These are phyloP conservation scores for Panagrolaimus sp. DNA, from an alignment of 1,140 invertebrate genomes.

Conservation along the genomic window DNA sequence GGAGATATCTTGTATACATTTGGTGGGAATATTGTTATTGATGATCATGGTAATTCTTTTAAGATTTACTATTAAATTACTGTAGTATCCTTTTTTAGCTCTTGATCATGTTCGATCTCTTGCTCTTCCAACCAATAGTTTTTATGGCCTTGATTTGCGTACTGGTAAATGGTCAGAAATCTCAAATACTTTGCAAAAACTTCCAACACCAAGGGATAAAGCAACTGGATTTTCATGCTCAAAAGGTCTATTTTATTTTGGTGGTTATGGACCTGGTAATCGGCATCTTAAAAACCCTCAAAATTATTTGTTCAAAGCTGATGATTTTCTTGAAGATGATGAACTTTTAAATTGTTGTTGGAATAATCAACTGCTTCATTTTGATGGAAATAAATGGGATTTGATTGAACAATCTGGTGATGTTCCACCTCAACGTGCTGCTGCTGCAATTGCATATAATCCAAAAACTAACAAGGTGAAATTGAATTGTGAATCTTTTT, in stretches of 20 bases:
- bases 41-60: slow-evolving; percentile 10
- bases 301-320: slow-evolving; percentile 21
- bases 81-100: neutral
- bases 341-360: slow-evolving; percentile 16
- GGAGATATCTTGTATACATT: slow-evolving; percentile 24
- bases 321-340: slow-evolving; percentile 5
- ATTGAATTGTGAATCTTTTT: too few species aligned
- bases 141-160: slow-evolving; percentile 20
- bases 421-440: slow-evolving; percentile 25
- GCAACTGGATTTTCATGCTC: neutral
- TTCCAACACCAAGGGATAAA: slow-evolving; percentile 23
- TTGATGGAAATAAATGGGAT: slow-evolving; percentile 26
- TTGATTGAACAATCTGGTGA: slow-evolving; percentile 16
- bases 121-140: neutral
- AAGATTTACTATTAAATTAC: neutral
- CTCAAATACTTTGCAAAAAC: neutral
- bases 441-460: slow-evolving; percentile 21
- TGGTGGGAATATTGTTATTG: slow-evolving; percentile 18
- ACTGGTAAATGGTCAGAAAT: slow-evolving; percentile 22
- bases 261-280: slow-evolving; percentile 23
- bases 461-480: slow-evolving; percentile 16
- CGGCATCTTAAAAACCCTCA: slow-evolving; percentile 7
- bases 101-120: neutral
- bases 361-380: slow-evolving; percentile 32
- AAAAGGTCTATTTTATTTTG: slow-evolving; percentile 23